phyloP scores from a whole-genome alignment of 2,113 vertebrate genomes.

The Trematomus loennbergii region DNA sequence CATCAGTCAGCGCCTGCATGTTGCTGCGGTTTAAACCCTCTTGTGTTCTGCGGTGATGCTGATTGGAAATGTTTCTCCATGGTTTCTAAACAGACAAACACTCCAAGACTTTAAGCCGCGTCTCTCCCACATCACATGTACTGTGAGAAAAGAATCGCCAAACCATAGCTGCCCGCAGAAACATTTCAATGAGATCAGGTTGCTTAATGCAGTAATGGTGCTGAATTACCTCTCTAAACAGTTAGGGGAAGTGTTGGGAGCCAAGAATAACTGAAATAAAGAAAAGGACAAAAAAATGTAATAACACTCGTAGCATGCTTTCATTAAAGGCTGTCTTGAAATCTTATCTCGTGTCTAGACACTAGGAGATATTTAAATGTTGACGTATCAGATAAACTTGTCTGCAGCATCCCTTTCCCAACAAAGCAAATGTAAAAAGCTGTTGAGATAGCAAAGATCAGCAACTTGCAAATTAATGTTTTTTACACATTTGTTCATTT shows the following conservation, averaged over 20 bases:
- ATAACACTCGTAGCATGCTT: conserved; percentile 41
- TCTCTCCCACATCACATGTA: conserved; percentile 24
- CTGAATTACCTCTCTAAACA: conserved; percentile 23
- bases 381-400: conserved; percentile 20
- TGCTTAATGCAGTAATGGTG: conserved; percentile 46
- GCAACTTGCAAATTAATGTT: neutral
- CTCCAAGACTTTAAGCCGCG: conserved; percentile 18
- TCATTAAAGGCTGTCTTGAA: conserved; percentile 27
- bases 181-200: conserved; percentile 58
- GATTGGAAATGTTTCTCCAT: conserved; percentile 52
- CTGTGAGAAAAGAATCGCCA: conserved; percentile 23
- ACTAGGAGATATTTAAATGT: conserved; percentile 14
- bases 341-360: conserved; percentile 26
- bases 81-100: conserved; percentile 63
- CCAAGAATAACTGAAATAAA: conserved; percentile 60
- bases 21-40: conserved; percentile 51
- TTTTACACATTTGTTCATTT: neutral
- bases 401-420: conserved; percentile 24
- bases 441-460: neutral
- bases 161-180: conserved; percentile 49
- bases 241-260: conserved; percentile 27
- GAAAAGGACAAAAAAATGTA: conserved; percentile 38
- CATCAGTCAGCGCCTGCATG: conserved; percentile 59
- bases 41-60: conserved; percentile 52
- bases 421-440: conserved; percentile 17